phyloP scores from a whole-genome alignment of 2,888 invertebrate genomes.

The Meta bourneti region DNA sequence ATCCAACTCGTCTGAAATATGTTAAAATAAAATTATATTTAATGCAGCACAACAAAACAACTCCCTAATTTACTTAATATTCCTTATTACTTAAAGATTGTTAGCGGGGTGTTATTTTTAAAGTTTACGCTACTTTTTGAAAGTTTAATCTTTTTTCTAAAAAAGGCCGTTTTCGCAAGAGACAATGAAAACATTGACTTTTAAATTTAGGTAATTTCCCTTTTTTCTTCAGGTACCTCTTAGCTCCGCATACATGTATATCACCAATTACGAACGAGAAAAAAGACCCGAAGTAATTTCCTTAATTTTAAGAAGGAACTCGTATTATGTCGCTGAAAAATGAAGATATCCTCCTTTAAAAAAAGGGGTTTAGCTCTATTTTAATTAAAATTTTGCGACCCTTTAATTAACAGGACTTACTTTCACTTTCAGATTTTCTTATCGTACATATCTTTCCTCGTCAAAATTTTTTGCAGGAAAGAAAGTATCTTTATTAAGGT shows the following conservation, averaged over 20 bases:
- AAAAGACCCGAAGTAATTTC: not conserved
- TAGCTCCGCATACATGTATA: not conserved
- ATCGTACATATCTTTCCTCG: constrained; percentile 1
- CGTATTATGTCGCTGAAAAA: not conserved
- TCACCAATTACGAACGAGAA: not conserved
- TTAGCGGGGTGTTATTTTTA: too few species aligned
- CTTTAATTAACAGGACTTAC: constrained; percentile 20
- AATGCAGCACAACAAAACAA: too few species aligned
- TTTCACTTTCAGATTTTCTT: constrained; percentile 8
- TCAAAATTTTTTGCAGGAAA: not conserved
- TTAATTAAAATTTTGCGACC: constrained; percentile 6
- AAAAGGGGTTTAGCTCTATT: constrained; percentile 8
- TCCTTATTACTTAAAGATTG: too few species aligned
- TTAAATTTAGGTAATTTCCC: not conserved
- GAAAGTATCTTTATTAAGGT: not conserved
- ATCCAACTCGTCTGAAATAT: too few species aligned
- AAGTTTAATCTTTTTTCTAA: too few species aligned
- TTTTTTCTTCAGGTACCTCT: not conserved
- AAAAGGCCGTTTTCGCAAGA: too few species aligned
- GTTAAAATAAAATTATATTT: too few species aligned
- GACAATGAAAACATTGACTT: too few species aligned
- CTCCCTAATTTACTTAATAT: too few species aligned
- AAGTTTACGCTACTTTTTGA: too few species aligned
- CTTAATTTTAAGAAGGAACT: not conserved
- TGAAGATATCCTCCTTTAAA: not conserved